Conservation (phyloP, 2,113 vertebrate species). For the Oryzias celebensis region DNA sequence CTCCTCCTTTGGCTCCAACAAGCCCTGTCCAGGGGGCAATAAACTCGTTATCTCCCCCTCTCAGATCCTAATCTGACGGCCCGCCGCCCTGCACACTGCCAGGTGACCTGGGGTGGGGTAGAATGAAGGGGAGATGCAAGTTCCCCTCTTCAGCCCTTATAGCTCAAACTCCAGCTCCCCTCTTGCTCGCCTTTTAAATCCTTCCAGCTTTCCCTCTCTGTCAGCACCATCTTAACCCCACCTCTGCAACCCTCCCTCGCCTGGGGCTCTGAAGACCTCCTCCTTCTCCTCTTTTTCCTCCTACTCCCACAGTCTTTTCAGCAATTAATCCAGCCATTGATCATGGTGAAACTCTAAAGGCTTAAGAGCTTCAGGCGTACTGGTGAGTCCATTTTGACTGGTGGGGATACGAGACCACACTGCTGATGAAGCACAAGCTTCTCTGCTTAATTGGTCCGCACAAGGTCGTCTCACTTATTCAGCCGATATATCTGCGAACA, state of each 20-base stretch:
- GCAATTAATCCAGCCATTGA: constrained; percentile 82
- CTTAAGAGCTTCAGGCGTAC: constrained; percentile 53
- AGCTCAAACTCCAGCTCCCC: constrained; percentile 51
- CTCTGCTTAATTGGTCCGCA: not conserved
- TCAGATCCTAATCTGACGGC: constrained; percentile 86
- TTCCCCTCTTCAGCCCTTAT: constrained; percentile 52
- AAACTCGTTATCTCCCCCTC: constrained; percentile 83
- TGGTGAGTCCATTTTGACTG: constrained; percentile 43
- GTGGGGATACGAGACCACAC: constrained; percentile 20
- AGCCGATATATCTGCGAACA: not conserved
- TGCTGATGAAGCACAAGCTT: constrained; percentile 16
- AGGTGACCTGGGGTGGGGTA: constrained; percentile 78
- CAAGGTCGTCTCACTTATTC: not conserved
- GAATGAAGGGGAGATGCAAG: constrained; percentile 47
- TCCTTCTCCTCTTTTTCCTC: constrained; percentile 24
- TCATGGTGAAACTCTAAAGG: constrained; percentile 71
- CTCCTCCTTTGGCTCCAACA: constrained; percentile 76
- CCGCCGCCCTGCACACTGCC: constrained; percentile 76
- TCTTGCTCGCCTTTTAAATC: constrained; percentile 76
- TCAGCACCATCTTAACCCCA: constrained; percentile 76
- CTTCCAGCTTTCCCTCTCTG: constrained; percentile 74
- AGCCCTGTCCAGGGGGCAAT: constrained; percentile 80
- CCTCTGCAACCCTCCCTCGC: constrained; percentile 70
- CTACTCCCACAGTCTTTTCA: constrained; percentile 58
- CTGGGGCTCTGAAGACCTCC: constrained; percentile 63